A percentile compares a stretch with the other conserved stretches of the same genome.
Conservation (phyloP, 64 coral and sea anemone species). For the Porites lutea region DNA sequence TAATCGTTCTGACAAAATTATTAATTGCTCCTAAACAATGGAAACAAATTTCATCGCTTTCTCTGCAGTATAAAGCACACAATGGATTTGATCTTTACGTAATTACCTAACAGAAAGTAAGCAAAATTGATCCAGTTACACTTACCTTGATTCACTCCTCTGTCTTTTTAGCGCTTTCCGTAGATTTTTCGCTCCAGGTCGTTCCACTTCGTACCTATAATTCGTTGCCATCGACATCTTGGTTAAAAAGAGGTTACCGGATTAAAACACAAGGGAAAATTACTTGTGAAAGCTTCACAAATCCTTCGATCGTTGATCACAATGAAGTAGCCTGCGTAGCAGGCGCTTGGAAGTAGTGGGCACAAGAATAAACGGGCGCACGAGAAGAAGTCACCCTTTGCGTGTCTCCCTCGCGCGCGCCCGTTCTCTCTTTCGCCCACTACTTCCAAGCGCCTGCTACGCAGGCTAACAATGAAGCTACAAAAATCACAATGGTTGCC, state of each 20-base stretch:
- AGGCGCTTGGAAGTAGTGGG: no score
- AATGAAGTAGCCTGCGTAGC: no score
- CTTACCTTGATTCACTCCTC: conserved; percentile 78
- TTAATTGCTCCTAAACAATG: neutral
- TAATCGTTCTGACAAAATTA: neutral
- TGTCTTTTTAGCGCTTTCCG: conserved; percentile 86
- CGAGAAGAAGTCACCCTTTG: no score
- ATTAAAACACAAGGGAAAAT: conserved; percentile 16
- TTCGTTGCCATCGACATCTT: conserved; percentile 94
- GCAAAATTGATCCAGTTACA: neutral
- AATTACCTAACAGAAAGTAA: neutral
- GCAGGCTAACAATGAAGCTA: neutral
- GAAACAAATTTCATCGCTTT: neutral
- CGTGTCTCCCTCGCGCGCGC: no score
- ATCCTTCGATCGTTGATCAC: conserved; percentile 12
- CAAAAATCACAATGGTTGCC: no score
- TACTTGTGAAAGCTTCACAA: neutral
- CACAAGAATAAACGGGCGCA: no score
- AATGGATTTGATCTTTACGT: neutral
- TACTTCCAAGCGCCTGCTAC: no score
- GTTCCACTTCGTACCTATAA: conserved; percentile 85
- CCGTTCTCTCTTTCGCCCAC: no score
- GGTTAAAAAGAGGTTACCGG: neutral
- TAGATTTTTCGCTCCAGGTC: conserved; percentile 79
- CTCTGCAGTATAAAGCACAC: neutral